A percentile compares a stretch with the other conserved stretches of the same genome.
These are phyloP conservation scores for Macrophya annulata DNA, from an alignment of 2,888 invertebrate species.

Conservation along the genomic window DNA sequence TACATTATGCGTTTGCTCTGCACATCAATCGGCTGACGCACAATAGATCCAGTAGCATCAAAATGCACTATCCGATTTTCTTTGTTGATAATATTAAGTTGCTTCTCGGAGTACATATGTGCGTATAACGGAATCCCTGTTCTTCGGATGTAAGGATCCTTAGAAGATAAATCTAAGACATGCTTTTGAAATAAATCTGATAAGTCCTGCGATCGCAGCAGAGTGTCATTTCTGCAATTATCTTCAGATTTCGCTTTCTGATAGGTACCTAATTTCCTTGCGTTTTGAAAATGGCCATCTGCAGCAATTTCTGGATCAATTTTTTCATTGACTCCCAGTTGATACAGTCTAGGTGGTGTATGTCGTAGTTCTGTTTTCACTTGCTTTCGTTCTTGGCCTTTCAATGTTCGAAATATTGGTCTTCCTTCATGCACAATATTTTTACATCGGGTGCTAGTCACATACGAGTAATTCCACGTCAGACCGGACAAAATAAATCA, in stretches of 20 bases:
- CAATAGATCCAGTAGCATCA: conserved; percentile 49
- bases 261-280: background rate
- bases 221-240: conserved; percentile 38
- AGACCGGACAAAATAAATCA: too few relatives aligned
- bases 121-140: conserved; percentile 26
- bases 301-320: conserved; percentile 47
- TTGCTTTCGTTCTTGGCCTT: conserved; percentile 31
- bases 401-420: conserved; percentile 21
- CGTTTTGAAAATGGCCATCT: conserved; percentile 50
- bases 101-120: conserved; percentile 28
- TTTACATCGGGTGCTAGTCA: background rate
- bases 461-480: too few relatives aligned
- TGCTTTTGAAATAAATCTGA: conserved; percentile 45
- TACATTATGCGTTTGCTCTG: conserved; percentile 40
- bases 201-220: conserved; percentile 37
- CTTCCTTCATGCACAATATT: conserved; percentile 48
- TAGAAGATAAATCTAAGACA: background rate
- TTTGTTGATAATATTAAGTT: conserved; percentile 10
- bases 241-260: conserved; percentile 46
- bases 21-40: conserved; percentile 31
- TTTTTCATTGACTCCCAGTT: conserved; percentile 12
- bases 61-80: background rate
- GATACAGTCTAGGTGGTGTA: conserved; percentile 26
- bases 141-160: conserved; percentile 46
- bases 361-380: background rate